phyloP scores from a whole-genome alignment of 2,888 invertebrate genomes.

The Choreutis nemorana region DNA sequence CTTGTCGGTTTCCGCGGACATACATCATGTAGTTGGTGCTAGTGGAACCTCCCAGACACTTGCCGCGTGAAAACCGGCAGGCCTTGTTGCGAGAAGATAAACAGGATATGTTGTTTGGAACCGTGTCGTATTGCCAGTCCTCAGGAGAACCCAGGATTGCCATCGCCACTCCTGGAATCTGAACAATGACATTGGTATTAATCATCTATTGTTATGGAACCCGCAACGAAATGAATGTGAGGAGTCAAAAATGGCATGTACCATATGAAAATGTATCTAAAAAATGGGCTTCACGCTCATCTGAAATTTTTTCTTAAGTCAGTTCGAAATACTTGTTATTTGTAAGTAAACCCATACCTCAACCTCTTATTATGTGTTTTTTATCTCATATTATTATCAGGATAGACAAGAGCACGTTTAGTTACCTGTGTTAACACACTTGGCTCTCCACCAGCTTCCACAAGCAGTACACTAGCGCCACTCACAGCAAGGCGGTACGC shows the following conservation, averaged over 20 bases:
- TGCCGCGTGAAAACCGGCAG: conserved; percentile 34
- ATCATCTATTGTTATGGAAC: not conserved
- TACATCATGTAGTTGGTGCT: conserved; percentile 44
- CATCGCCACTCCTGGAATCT: conserved; percentile 27
- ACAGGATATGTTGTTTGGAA: conserved; percentile 35
- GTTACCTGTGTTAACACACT: conserved; percentile 5
- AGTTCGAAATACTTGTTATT: too few species aligned
- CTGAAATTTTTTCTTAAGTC: too few species aligned
- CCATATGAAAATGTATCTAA: too few species aligned
- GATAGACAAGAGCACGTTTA: too few species aligned
- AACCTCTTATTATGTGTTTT: too few species aligned
- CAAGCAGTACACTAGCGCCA: conserved; percentile 24
- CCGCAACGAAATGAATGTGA: too few species aligned
- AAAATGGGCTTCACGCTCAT: too few species aligned
- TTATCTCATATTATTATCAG: too few species aligned
- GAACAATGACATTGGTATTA: conserved; percentile 5
- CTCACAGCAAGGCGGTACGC: conserved; percentile 32
- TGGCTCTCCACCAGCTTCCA: conserved; percentile 29
- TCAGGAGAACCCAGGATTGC: conserved; percentile 20
- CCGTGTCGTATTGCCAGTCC: conserved; percentile 33
- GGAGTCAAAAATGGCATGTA: not conserved
- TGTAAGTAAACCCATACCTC: too few species aligned
- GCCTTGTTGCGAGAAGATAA: conserved; percentile 18
- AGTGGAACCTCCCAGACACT: conserved; percentile 41
- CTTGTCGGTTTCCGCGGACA: conserved; percentile 29